A percentile compares a stretch with the other conserved stretches of the same genome.
phyloP scores from a whole-genome alignment of 2,888 invertebrate genomes.

The Pollenia labialis region DNA sequence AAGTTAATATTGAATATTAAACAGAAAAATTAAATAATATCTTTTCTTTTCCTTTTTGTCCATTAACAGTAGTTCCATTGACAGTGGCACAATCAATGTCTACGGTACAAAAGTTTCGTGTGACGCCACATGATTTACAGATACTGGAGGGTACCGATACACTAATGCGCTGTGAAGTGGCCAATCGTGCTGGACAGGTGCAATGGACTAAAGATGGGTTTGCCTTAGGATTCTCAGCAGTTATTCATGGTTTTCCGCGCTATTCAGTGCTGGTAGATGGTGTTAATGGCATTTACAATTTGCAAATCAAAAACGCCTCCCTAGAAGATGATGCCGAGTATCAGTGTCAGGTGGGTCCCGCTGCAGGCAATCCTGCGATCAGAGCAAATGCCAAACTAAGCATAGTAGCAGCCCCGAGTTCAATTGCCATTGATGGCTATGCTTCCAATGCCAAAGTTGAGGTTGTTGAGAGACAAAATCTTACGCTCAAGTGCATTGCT shows the following conservation, averaged over 20 bases:
- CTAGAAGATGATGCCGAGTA: constrained; percentile 97
- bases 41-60: constrained; percentile 12
- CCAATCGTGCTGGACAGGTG: constrained; percentile 92
- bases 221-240: constrained; percentile 91
- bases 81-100: constrained; percentile 51
- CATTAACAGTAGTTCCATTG: constrained; percentile 49
- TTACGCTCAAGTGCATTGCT: constrained; percentile 81
- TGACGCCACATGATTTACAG: constrained; percentile 90
- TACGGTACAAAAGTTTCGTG: constrained; percentile 91
- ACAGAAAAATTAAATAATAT: constrained; percentile 1
- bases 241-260: constrained; percentile 93
- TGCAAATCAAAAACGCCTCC: constrained; percentile 94
- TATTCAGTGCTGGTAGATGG: constrained; percentile 94
- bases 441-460: constrained; percentile 81
- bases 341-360: constrained; percentile 98
- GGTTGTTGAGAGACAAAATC: constrained; percentile 81
- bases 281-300: constrained; percentile 92
- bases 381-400: constrained; percentile 94
- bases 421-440: constrained; percentile 82
- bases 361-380: constrained; percentile 91
- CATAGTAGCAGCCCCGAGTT: constrained; percentile 84
- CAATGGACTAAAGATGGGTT: constrained; percentile 98
- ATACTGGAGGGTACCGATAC: constrained; percentile 94
- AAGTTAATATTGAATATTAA: neutral
- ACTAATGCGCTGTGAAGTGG: constrained; percentile 92